Conservation (phyloP, 2,888 invertebrate genomes). For the Tenthredo amoena region DNA sequence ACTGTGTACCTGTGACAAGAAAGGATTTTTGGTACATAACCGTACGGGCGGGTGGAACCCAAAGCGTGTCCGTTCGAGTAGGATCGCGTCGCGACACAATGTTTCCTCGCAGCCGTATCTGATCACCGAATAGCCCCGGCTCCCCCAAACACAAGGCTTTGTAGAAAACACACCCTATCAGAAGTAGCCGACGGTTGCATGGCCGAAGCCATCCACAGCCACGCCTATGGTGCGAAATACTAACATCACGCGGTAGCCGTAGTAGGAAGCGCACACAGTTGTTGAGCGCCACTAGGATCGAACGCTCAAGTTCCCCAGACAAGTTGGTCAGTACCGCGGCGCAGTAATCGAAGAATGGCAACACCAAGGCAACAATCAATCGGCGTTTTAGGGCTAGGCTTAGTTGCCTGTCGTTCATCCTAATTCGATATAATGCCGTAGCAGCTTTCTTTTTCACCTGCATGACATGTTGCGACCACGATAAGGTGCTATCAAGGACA, state of each 20-base stretch:
- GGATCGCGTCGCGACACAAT: not conserved
- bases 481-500: not conserved
- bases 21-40: not conserved
- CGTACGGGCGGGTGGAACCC: not conserved
- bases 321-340: not conserved
- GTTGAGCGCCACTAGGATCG: not conserved
- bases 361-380: not conserved
- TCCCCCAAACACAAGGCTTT: not conserved
- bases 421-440: not conserved
- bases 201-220: not conserved
- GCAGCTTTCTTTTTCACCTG: not conserved
- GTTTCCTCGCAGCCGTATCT: not conserved
- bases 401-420: not conserved
- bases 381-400: not conserved
- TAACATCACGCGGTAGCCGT: not conserved
- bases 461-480: not conserved
- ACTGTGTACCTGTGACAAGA: not conserved
- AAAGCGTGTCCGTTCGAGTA: not conserved
- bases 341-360: constrained; percentile 24
- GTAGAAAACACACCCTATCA: not conserved
- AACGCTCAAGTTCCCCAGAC: not conserved
- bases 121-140: not conserved
- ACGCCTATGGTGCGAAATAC: not conserved
- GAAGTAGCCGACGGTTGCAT: not conserved
- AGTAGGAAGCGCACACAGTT: not conserved